phyloP scores from a whole-genome alignment of 2,888 invertebrate genomes.

The Heliothis peltigera region DNA sequence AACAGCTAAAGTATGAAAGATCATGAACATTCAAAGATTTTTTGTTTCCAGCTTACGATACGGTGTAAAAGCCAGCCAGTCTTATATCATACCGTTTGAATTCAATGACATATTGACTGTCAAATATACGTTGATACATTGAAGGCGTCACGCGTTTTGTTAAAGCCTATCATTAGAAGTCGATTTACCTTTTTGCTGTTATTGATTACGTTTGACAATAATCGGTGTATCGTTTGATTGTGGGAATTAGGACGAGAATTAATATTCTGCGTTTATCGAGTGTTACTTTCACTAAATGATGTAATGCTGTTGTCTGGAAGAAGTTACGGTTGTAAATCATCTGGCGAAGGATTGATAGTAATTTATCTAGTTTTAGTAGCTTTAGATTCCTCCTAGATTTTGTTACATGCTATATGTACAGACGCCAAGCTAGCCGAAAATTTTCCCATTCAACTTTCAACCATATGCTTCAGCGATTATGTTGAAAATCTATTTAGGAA shows the following conservation, averaged over 20 bases:
- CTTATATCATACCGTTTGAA: conserved; percentile 74
- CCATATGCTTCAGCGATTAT: too few species aligned
- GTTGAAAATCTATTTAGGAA: too few species aligned
- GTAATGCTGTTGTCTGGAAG: conserved; percentile 32
- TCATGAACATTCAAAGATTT: conserved; percentile 24
- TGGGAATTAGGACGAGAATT: conserved; percentile 72
- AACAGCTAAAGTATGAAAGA: conserved; percentile 48
- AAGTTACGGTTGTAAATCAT: conserved; percentile 23
- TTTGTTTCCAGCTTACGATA: conserved; percentile 59
- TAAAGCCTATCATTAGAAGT: conserved; percentile 81
- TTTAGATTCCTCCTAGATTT: background rate
- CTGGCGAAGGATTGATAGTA: conserved; percentile 14
- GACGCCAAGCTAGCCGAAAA: too few species aligned
- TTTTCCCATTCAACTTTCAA: too few species aligned
- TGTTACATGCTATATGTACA: background rate
- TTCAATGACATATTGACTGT: conserved; percentile 84
- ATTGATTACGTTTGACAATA: conserved; percentile 83
- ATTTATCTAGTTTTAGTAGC: background rate
- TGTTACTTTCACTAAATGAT: conserved; percentile 63
- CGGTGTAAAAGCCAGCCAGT: conserved; percentile 70
- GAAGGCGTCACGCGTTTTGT: conserved; percentile 80
- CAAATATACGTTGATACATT: conserved; percentile 74
- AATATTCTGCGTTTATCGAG: conserved; percentile 58
- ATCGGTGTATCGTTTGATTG: conserved; percentile 72
- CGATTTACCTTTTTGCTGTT: conserved; percentile 76